phyloP scores from a whole-genome alignment of 1,140 invertebrate genomes.

The Sinella curviseta region DNA sequence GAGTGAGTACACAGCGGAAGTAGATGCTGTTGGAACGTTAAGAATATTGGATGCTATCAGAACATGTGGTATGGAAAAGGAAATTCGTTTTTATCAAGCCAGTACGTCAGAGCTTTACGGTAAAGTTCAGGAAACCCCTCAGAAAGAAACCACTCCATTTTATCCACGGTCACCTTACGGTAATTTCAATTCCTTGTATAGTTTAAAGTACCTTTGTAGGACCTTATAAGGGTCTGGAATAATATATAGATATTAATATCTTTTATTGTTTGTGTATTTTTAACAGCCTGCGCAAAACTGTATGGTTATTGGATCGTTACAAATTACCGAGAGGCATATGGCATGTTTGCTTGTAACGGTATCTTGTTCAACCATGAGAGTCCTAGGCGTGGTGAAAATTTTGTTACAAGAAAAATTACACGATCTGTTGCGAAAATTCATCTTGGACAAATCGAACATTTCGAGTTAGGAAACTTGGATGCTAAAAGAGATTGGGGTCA shows the following conservation, averaged over 20 bases:
- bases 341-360: conserved; percentile 97
- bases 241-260: background rate
- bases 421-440: conserved; percentile 94
- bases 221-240: background rate
- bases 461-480: conserved; percentile 91
- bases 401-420: conserved; percentile 98
- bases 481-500: conserved; percentile 67
- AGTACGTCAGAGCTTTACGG: conserved; percentile 91
- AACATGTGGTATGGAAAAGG: conserved; percentile 82
- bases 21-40: conserved; percentile 96
- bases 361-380: conserved; percentile 99
- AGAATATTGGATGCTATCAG: conserved; percentile 92
- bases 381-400: conserved; percentile 94
- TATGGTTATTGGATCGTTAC: conserved; percentile 99
- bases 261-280: background rate
- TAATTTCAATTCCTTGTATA: conserved; percentile 59
- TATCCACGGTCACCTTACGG: conserved; percentile 99
- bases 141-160: conserved; percentile 97
- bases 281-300: conserved; percentile 92
- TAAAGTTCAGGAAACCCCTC: conserved; percentile 92
- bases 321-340: conserved; percentile 97
- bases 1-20: conserved; percentile 98
- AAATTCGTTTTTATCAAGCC: conserved; percentile 94
- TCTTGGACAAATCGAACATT: conserved; percentile 77
- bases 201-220: background rate